Evolutionary conservation across 1,140 invertebrate species (phyloP), one percentile per base, ranked within the genome.

Genomic region (Papilio aristodemus): DNA sequence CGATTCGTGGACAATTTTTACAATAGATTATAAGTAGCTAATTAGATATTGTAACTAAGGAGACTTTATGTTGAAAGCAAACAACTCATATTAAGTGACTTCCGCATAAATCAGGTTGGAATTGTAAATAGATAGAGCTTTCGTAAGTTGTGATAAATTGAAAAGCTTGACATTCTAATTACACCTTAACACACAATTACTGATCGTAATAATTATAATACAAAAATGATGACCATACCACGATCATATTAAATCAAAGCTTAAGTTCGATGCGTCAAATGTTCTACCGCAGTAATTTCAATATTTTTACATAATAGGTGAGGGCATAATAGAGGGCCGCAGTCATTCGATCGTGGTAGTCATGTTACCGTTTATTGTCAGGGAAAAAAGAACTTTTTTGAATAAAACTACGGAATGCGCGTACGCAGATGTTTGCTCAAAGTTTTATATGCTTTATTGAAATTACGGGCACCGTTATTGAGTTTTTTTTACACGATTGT

Each of bases 351-450:
- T 85, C 73, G 68, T 74, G 69, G 81, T 86, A 87, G 71, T 89
- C 87, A 77, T 80, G 79, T 86, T 88, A 88, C 85, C 79, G 81
- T 83, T 84, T 75, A 83, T 83, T 78, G 78, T 73, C 36, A 25
- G 72, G 58, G 68, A 73, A 78, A 81, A 79, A 76, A 79, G 82
- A 80, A 82, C 74, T 72, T 82, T 83, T 83, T 84, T 84, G 76
- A 83, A 87, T 83, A 86, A n/a, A 38, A 66, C 22, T 66, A 79
- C 73, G 75, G 80, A 84, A 72, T 74, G 77, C 79, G 74, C 76
- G 67, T 73, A 77, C 81, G 86, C 87, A 89, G 86, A 86, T 89
- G 87, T 80, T 78, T 81, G 82, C 79, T 81, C 81, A 81, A 80
- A 76, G 87, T 87, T 89, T 89, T 86, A 78, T 81, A 69, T 41